A percentile compares a stretch with the other conserved stretches of the same genome.
Evolutionary conservation across 2,797 vertebrate genomes (phyloP).

Genomic region (Bradypodion ventrale): DNA sequence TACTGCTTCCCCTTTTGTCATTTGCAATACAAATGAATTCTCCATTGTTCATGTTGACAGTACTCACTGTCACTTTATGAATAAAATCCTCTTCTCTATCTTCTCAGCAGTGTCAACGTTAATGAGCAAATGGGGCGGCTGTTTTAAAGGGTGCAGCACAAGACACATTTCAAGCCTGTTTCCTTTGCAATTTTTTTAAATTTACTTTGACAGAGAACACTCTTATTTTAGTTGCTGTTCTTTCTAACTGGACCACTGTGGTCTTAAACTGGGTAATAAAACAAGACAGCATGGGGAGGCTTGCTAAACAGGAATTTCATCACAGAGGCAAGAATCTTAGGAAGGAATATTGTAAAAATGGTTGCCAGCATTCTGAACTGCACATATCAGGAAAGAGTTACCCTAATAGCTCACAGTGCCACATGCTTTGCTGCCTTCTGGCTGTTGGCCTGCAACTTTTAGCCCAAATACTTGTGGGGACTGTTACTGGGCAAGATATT

Average conservation of each 20-base stretch:
- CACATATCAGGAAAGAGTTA: not conserved
- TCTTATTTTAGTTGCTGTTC: not conserved
- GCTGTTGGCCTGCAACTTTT: not conserved
- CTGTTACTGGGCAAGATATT: not conserved
- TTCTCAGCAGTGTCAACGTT: constrained; percentile 45
- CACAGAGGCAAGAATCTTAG: not conserved
- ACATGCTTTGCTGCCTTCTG: not conserved
- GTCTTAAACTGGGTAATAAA: not conserved
- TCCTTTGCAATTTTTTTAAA: not conserved
- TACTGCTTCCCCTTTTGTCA: constrained; percentile 18
- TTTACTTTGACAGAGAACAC: not conserved
- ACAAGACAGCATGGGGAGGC: not conserved
- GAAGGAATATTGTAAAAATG: not conserved
- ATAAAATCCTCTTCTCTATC: constrained; percentile 61
- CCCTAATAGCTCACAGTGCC: not conserved
- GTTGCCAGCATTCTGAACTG: not conserved
- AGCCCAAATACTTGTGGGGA: not conserved
- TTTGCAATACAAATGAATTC: constrained; percentile 45
- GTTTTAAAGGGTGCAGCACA: not conserved
- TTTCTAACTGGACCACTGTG: not conserved
- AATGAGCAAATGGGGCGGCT: constrained; percentile 25
- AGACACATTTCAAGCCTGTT: not conserved
- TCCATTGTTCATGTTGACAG: not conserved
- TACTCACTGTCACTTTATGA: constrained; percentile 39
- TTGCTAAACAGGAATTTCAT: not conserved